Evolutionary conservation across 2,888 invertebrate genomes (phyloP).

Genomic region (Dynastes maya): DNA sequence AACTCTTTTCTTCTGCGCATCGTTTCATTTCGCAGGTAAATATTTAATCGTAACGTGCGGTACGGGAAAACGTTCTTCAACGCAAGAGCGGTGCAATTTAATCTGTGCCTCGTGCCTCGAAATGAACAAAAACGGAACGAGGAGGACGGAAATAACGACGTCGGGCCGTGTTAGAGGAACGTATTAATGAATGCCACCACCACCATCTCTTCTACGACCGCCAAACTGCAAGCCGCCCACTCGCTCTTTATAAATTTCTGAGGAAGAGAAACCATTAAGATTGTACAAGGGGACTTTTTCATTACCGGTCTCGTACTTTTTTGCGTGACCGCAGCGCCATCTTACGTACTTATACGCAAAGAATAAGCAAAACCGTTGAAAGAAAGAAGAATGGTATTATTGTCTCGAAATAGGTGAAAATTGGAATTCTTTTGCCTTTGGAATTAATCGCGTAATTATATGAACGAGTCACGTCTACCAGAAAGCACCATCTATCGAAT

Average conservation of each 20-base stretch:
- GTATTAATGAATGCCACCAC: constrained; percentile 42
- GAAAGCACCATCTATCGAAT: too few relatives aligned
- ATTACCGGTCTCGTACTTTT: constrained; percentile 38
- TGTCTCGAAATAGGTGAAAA: constrained; percentile 11
- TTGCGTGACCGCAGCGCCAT: constrained; percentile 39
- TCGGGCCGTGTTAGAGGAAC: constrained; percentile 21
- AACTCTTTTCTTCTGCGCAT: constrained; percentile 1
- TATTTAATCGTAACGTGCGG: constrained; percentile 26
- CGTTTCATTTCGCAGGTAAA: constrained; percentile 39
- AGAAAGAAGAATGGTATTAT: background rate
- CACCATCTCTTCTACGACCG: background rate
- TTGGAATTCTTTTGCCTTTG: background rate
- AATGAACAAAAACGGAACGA: constrained; percentile 27
- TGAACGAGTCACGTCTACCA: background rate
- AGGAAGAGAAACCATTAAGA: constrained; percentile 46
- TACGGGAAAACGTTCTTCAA: constrained; percentile 24
- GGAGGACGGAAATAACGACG: constrained; percentile 34
- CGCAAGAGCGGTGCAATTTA: constrained; percentile 30
- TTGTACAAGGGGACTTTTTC: constrained; percentile 46
- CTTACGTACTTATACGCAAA: background rate
- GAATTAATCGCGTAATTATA: background rate
- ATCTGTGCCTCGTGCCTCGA: constrained; percentile 28
- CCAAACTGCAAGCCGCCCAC: background rate
- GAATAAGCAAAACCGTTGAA: background rate
- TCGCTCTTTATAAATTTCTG: constrained; percentile 48